These are phyloP conservation scores for Desmophyllum pertusum DNA, from an alignment of 92 coral and sea anemone genomes.

Conservation along the genomic window DNA sequence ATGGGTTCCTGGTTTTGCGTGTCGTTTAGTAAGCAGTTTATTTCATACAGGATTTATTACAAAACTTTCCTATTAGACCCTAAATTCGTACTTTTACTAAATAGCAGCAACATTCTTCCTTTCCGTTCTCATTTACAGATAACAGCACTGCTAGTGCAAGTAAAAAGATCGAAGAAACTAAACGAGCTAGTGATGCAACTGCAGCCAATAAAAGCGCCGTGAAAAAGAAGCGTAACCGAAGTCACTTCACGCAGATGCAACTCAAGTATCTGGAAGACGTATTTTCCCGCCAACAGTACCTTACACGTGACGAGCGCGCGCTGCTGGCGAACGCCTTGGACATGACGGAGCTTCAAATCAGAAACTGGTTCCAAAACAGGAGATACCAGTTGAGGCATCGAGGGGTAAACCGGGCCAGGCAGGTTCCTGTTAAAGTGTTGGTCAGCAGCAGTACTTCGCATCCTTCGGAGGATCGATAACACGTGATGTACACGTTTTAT, in stretches of 20 bases:
- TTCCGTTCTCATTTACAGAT: not conserved
- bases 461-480: constrained; percentile 1
- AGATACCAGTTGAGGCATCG: constrained; percentile 89
- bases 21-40: too few species aligned
- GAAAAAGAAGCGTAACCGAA: constrained; percentile 79
- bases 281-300: constrained; percentile 91
- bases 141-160: not conserved
- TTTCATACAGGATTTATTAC: too few species aligned
- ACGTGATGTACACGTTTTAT: not conserved
- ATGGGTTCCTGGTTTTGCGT: too few species aligned
- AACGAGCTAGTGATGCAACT: not conserved
- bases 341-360: constrained; percentile 91
- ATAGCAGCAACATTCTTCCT: not conserved
- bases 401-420: constrained; percentile 54
- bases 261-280: constrained; percentile 81
- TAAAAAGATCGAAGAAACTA: constrained; percentile 3
- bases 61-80: too few species aligned
- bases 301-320: constrained; percentile 91
- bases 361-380: constrained; percentile 94
- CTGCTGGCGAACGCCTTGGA: constrained; percentile 79
- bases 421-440: constrained; percentile 82
- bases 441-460: constrained; percentile 54
- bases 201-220: not conserved
- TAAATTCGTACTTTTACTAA: too few species aligned
- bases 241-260: constrained; percentile 87